These are phyloP conservation scores for Drosophila auraria DNA, from an alignment of 1,140 invertebrate genomes.

Conservation along the genomic window DNA sequence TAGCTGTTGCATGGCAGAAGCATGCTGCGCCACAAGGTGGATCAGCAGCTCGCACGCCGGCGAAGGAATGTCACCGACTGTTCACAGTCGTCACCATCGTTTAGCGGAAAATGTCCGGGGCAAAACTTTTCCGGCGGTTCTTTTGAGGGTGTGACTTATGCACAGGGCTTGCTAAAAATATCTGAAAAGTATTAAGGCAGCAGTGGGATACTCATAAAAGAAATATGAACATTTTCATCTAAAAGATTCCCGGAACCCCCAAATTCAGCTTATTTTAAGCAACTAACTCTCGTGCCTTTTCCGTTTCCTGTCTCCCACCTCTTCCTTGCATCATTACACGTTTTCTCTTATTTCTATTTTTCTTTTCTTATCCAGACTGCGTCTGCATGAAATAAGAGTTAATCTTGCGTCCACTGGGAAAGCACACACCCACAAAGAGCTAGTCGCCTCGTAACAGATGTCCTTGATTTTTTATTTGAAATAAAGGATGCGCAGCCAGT, in stretches of 20 bases:
- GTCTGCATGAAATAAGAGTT: conserved; percentile 18
- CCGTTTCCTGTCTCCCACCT: background rate
- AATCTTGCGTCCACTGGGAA: conserved; percentile 20
- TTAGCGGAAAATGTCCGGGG: conserved; percentile 55
- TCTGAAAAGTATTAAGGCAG: background rate
- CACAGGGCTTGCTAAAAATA: background rate
- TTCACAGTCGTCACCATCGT: conserved; percentile 58
- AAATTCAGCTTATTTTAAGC: background rate
- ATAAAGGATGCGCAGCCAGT: background rate
- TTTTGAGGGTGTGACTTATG: background rate
- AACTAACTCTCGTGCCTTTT: background rate
- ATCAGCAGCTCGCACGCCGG: conserved; percentile 31
- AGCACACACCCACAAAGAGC: conserved; percentile 1
- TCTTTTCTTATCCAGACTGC: conserved; percentile 1
- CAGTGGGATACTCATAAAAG: background rate
- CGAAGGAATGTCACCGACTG: conserved; percentile 51
- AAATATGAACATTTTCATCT: background rate
- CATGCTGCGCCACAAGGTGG: conserved; percentile 11
- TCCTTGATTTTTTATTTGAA: conserved; percentile 7
- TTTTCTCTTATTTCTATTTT: conserved; percentile 4
- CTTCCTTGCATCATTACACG: conserved; percentile 6
- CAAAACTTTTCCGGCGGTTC: conserved; percentile 32
- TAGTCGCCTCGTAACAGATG: conserved; percentile 9
- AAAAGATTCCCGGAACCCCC: background rate
- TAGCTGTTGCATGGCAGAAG: conserved; percentile 63